A percentile compares a stretch with the other conserved stretches of the same genome.
These are phyloP conservation scores for Drosophila funebris DNA, from an alignment of 1,140 invertebrate genomes.

Conservation along the genomic window DNA sequence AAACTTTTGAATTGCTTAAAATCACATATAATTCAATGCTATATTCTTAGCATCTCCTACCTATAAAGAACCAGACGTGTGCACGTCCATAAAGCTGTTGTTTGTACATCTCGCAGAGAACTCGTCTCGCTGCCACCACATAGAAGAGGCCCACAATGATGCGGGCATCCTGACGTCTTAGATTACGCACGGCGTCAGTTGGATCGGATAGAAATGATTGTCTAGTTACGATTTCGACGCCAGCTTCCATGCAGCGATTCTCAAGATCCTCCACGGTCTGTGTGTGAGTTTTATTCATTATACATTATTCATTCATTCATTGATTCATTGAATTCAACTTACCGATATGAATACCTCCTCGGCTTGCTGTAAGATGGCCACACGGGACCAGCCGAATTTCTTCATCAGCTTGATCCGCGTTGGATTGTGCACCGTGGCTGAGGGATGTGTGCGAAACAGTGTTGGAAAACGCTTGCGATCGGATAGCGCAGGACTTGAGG, in stretches of 20 bases:
- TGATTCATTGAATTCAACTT: conserved; percentile 76
- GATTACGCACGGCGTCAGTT: conserved; percentile 96
- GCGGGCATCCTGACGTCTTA: conserved; percentile 96
- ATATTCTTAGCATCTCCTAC: conserved; percentile 85
- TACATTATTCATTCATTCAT: too few relatives aligned
- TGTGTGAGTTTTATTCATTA: too few relatives aligned
- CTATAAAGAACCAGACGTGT: conserved; percentile 99
- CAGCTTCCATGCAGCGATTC: conserved; percentile 95
- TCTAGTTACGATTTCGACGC: conserved; percentile 96
- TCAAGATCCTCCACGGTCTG: conserved; percentile 99
- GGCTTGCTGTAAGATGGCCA: conserved; percentile 98
- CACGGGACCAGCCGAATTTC: conserved; percentile 97
- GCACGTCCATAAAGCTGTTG: conserved; percentile 97
- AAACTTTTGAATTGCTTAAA: too few relatives aligned
- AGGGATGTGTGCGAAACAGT: conserved; percentile 99
- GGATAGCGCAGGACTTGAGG: conserved; percentile 98
- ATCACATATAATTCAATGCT: too few relatives aligned
- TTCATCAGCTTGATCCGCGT: conserved; percentile 98
- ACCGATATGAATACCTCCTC: conserved; percentile 99
- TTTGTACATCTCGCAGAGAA: conserved; percentile 98
- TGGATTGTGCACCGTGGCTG: conserved; percentile 99
- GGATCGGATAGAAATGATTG: conserved; percentile 99
- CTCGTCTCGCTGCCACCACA: conserved; percentile 94
- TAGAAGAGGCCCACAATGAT: conserved; percentile 99
- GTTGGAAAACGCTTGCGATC: conserved; percentile 98